Percentiles rank a stretch among this genome's conserved stretches.
Conservation (phyloP, 2,888 invertebrate genomes). For the Melanotus villosus region DNA sequence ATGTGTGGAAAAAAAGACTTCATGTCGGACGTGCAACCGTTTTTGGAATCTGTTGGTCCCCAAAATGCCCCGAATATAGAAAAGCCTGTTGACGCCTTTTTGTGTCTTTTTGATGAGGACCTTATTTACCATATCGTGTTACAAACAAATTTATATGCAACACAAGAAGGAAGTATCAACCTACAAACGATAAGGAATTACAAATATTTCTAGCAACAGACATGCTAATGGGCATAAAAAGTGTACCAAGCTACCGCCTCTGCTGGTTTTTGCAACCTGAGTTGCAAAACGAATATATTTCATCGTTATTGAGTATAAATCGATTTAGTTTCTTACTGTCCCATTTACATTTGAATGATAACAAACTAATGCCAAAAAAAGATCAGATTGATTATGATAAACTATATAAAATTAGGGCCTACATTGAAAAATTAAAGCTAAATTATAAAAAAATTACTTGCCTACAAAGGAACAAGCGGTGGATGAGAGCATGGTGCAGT, state of each 20-base stretch:
- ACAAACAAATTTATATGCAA: not conserved
- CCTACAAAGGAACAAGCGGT: conserved; percentile 40
- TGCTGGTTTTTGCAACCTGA: conserved; percentile 43
- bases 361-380: conserved; percentile 37
- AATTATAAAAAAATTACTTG: conserved; percentile 34
- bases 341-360: conserved; percentile 51
- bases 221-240: conserved; percentile 50
- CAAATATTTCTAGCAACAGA: conserved; percentile 45
- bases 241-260: conserved; percentile 44
- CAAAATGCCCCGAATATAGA: not conserved
- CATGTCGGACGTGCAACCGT: not conserved
- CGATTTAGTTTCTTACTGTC: conserved; percentile 45
- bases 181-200: conserved; percentile 8
- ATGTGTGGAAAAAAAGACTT: not conserved
- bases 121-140: not conserved
- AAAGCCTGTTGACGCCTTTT: conserved; percentile 3
- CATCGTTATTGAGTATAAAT: conserved; percentile 16
- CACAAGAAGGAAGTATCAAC: not conserved
- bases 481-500: conserved; percentile 50
- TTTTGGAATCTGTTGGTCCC: not conserved
- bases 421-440: conserved; percentile 32
- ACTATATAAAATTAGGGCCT: conserved; percentile 49
- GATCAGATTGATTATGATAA: conserved; percentile 43
- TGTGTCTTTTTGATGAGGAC: not conserved
- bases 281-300: conserved; percentile 29